Base-by-base conservation (phyloP, 2,888 invertebrate genomes). In the Leucoma salicis region DNA sequence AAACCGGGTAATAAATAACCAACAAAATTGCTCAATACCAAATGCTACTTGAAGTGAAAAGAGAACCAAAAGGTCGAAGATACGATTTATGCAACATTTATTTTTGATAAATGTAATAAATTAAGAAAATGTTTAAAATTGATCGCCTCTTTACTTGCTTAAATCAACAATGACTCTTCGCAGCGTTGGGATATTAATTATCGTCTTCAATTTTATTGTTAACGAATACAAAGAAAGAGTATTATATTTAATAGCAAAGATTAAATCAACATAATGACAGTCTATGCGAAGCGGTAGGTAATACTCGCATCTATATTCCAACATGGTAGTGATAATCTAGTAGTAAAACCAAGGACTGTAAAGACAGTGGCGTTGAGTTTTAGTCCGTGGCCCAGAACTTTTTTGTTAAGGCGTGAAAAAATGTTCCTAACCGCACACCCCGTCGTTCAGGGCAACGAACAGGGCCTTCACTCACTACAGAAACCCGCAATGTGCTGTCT, bases 31-130 rank as follows among this genome's bases (percentile, higher is more conserved):
- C 41, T 43, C 34, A 53, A 49, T 29, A 15, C 32, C 35, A 49
- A 58, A 58, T 57, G 57, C 14, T 49, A 61, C 38, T 38, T 36
- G 32, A 60, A 49, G 36, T 32, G 45, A 38, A 25, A 55, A 58
- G 54, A 48, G 27, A 14, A 35, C 32, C 42, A 47, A 50, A 53
- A 60, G 46, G 54, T 53, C 49, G 8, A 40, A 41, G 34, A 32
- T 41, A 42, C 44, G 5, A 6, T 46, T 46, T 42, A 46, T 45
- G 39, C 31, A 61, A 61, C 31, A 16, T 42, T 57, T 42, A 28
- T 42, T 31, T 41, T 31, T n/a, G 11, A 11, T 11, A 27, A 27
- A 11, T 27, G 27, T 27, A 4, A 11, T 27, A 11, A 27, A n/a
- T n/a, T 27, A n/a, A 27, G 27, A 27, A 27, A 27, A n/a, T 11